Evolutionary conservation across 2,113 vertebrate genomes (phyloP), one percentile per base, ranked within the genome.

Genomic region (Sebastes fasciatus): DNA sequence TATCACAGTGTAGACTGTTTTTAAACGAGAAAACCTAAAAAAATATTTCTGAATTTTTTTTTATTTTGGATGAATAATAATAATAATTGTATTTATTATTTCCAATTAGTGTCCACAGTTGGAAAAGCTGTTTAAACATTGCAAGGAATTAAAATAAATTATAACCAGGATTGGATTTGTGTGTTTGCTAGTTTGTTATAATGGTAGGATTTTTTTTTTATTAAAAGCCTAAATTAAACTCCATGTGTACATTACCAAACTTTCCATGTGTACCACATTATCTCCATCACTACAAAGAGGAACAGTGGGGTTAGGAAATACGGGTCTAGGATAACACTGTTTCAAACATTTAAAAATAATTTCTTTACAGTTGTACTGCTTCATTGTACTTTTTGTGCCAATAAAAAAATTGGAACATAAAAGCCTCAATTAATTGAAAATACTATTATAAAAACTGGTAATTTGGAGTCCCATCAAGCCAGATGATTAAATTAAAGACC

Each of bases 81-180:
- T 34, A 34, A 34, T 34, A 34, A 34, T 34, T 34, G 2, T 34
- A 34, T 34, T 34, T 34, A 34, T 34, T 0, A 34, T 54, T 42
- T 42, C 34, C 8, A 72, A 14, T 19, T 42, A 8, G 2, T 21
- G 9, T 19, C 55, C 17, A 65, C 14, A 21, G 26, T 52, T 75
- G 34, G 1, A 63, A 13, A 79, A 21, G n/a, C 1, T 14, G 1
- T 14, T 58, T 16, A 6, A 67, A 63, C 14, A 43, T 5, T 2
- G 2, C 12, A 52, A 14, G 1, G 11, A 8, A 42, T 51, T 1
- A 12, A 23, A 19, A n/a, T 3, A 48, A 64, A 54, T 70, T 43
- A 4, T 51, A 57, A 49, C 49, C 6, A 48, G 74, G 63, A 82
- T 63, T 82, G 60, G 19, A 75, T 68, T 40, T 43, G 26, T 23